Conservation (phyloP, 2,888 invertebrate species). For the Sinohyriopsis cumingii region DNA sequence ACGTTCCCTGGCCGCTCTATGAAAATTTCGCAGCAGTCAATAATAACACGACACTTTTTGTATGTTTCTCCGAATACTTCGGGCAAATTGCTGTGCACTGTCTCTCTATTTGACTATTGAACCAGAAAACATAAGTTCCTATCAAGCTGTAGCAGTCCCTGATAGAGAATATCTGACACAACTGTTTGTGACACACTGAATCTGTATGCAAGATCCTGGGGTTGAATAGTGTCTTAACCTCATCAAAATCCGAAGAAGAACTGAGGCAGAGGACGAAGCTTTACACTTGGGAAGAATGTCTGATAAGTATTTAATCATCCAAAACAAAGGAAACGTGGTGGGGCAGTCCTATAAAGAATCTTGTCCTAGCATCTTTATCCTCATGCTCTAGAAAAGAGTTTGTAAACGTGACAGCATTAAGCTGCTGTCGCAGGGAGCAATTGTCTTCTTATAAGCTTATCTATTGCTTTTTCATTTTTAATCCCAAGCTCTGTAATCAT, state of each 20-base stretch:
- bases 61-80: constrained; percentile 17
- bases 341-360: no score
- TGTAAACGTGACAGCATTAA: no score
- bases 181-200: constrained; percentile 1
- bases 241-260: constrained; percentile 17
- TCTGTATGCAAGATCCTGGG: constrained; percentile 10
- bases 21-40: constrained; percentile 29
- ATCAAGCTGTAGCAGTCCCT: constrained; percentile 9
- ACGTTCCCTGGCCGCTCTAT: constrained; percentile 23
- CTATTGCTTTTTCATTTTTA: no score
- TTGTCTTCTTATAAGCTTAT: no score
- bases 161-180: constrained; percentile 16
- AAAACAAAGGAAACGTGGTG: no score
- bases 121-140: constrained; percentile 13
- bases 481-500: no score
- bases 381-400: no score
- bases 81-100: constrained; percentile 13
- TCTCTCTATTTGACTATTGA: constrained; percentile 28
- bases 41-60: constrained; percentile 13
- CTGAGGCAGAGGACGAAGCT: not conserved
- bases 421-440: no score
- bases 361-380: no score
- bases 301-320: no score
- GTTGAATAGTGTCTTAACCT: constrained; percentile 19
- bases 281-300: no score